Percentiles rank a stretch among this genome's conserved stretches.
phyloP scores from a whole-genome alignment of 2,113 vertebrate genomes.

The Pholis gunnellus region DNA sequence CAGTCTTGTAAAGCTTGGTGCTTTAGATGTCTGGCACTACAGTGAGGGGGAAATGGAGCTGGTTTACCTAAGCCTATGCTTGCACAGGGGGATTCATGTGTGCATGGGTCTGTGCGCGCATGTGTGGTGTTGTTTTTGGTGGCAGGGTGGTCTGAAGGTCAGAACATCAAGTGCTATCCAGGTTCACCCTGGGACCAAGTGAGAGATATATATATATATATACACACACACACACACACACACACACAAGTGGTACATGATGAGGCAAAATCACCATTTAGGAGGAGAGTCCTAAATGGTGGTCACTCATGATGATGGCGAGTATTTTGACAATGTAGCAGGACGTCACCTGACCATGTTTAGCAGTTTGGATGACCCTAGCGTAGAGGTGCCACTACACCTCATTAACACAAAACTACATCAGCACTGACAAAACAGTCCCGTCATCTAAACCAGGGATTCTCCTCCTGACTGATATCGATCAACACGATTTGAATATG shows the following conservation, averaged over 20 bases:
- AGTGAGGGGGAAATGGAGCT: neutral
- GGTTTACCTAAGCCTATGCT: neutral
- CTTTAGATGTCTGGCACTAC: neutral
- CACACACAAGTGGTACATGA: neutral
- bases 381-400: neutral
- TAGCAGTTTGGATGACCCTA: neutral
- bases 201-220: neutral
- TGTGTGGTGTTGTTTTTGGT: constrained; percentile 6
- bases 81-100: constrained; percentile 14
- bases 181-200: constrained; percentile 24
- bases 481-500: constrained; percentile 8
- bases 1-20: neutral
- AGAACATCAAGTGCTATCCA: constrained; percentile 31
- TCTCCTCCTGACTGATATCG: constrained; percentile 50
- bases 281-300: neutral
- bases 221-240: neutral
- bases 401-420: constrained; percentile 8
- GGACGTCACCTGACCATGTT: neutral
- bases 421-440: constrained; percentile 1
- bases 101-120: neutral
- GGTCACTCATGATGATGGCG: too few relatives aligned
- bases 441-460: constrained; percentile 7
- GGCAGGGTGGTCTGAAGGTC: constrained; percentile 51
- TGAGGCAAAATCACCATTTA: neutral
- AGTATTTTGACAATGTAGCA: neutral